Evolutionary conservation across 2,888 invertebrate species (phyloP).

Genomic region (Calameuta idolon): DNA sequence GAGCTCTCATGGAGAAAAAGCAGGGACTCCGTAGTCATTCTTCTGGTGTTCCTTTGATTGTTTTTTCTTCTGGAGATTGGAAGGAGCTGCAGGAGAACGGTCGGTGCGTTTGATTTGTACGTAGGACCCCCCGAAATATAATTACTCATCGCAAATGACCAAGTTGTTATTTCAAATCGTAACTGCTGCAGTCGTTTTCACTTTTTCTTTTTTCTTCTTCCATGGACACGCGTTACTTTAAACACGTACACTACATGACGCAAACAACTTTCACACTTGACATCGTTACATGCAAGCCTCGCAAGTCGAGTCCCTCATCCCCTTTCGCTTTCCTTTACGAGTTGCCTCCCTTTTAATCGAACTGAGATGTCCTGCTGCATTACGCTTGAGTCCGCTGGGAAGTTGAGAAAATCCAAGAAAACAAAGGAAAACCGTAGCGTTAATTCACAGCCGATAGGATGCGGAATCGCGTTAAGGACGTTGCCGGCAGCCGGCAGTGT

Average conservation of each 20-base stretch:
- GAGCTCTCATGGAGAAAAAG: no score
- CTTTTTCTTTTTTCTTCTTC: not conserved
- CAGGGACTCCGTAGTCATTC: no score
- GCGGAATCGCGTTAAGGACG: no score
- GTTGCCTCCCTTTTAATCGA: no score
- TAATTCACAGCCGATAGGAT: no score
- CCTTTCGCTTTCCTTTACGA: constrained; percentile 5
- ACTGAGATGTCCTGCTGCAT: no score
- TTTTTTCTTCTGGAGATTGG: constrained; percentile 1
- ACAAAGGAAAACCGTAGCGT: no score
- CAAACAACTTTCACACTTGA: constrained; percentile 2
- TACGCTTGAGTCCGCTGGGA: no score
- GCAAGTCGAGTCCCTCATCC: constrained; percentile 17
- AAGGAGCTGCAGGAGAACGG: constrained; percentile 5
- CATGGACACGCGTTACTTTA: no score
- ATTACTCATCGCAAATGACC: constrained; percentile 24
- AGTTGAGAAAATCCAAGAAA: no score
- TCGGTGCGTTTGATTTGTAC: constrained; percentile 21
- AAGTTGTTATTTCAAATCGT: constrained; percentile 30
- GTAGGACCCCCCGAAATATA: constrained; percentile 14
- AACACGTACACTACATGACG: not conserved
- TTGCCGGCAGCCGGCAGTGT: no score
- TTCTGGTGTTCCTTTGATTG: not conserved
- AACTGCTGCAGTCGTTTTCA: constrained; percentile 16
- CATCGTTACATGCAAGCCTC: constrained; percentile 7